Conservation (phyloP, 2,797 vertebrate species). For the Margarornis squamiger region DNA sequence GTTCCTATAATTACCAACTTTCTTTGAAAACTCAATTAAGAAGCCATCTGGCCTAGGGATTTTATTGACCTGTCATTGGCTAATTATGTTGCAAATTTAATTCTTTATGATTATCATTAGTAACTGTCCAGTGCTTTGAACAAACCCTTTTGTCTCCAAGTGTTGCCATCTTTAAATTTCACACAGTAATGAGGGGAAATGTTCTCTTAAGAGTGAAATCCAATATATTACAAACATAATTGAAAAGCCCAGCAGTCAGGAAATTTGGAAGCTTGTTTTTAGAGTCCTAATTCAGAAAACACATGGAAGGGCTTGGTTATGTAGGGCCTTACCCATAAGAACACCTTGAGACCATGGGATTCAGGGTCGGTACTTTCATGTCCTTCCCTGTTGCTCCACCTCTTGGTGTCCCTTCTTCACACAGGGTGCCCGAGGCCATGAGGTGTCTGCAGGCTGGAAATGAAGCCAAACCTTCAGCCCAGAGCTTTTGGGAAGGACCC, state of each 20-base stretch:
- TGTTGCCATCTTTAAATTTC: neutral
- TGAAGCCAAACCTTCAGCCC: neutral
- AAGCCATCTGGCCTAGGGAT: slow-evolving; percentile 61
- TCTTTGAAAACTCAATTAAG: slow-evolving; percentile 65
- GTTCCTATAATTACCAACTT: slow-evolving; percentile 60
- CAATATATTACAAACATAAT: neutral
- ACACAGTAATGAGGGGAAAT: neutral
- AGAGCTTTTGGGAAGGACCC: neutral
- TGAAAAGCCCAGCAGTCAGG: neutral
- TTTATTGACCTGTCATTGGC: slow-evolving; percentile 64
- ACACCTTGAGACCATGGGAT: accelerated
- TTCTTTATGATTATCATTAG: slow-evolving; percentile 43
- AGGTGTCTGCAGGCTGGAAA: neutral
- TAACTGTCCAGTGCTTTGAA: slow-evolving; percentile 33
- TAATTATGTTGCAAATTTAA: slow-evolving; percentile 59
- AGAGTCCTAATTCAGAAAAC: neutral
- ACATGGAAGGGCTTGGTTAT: neutral
- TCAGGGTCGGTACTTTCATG: accelerated
- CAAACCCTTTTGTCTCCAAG: slow-evolving; percentile 33
- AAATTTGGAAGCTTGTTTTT: neutral
- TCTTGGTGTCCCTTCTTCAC: neutral
- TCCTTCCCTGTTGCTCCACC: neutral
- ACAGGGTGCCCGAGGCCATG: accelerated
- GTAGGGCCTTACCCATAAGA: neutral
- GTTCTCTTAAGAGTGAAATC: neutral